phyloP scores from a whole-genome alignment of 1,140 invertebrate genomes.

The Magallana gigas region DNA sequence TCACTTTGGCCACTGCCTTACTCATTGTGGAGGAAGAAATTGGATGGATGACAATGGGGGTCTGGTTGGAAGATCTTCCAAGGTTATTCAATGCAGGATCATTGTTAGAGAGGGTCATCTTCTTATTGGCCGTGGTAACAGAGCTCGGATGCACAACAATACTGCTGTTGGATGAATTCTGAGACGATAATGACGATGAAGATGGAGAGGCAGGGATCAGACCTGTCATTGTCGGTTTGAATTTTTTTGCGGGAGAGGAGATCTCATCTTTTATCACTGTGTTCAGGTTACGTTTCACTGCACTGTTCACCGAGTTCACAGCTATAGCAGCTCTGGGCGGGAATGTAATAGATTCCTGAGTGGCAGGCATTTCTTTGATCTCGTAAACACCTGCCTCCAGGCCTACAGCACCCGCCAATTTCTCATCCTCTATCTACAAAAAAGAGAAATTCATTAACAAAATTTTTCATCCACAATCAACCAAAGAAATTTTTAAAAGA shows the following conservation, averaged over 20 bases:
- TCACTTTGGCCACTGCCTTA: constrained; percentile 20
- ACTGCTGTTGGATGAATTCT: constrained; percentile 12
- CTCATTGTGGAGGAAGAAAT: constrained; percentile 13
- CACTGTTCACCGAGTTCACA: constrained; percentile 46
- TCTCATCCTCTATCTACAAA: constrained; percentile 67
- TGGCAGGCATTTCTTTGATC: constrained; percentile 64
- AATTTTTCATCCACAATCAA: too few relatives aligned
- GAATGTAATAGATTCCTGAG: constrained; percentile 61
- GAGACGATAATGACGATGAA: constrained; percentile 1
- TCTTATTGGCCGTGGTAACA: constrained; percentile 17
- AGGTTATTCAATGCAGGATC: constrained; percentile 21
- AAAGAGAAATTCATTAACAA: background rate
- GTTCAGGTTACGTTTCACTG: constrained; percentile 63
- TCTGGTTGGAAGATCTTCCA: constrained; percentile 8
- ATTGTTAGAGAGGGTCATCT: constrained; percentile 12
- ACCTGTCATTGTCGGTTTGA: constrained; percentile 27
- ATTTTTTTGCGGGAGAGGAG: constrained; percentile 59
- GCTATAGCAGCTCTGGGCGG: constrained; percentile 57
- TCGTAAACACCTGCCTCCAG: constrained; percentile 65
- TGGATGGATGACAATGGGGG: constrained; percentile 32
- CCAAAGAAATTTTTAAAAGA: too few relatives aligned
- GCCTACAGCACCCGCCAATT: constrained; percentile 64
- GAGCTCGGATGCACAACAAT: constrained; percentile 6
- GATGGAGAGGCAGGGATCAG: background rate
- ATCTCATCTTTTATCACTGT: constrained; percentile 63